phyloP scores from a whole-genome alignment of 2,797 vertebrate genomes.

The Champsocephalus gunnari region DNA sequence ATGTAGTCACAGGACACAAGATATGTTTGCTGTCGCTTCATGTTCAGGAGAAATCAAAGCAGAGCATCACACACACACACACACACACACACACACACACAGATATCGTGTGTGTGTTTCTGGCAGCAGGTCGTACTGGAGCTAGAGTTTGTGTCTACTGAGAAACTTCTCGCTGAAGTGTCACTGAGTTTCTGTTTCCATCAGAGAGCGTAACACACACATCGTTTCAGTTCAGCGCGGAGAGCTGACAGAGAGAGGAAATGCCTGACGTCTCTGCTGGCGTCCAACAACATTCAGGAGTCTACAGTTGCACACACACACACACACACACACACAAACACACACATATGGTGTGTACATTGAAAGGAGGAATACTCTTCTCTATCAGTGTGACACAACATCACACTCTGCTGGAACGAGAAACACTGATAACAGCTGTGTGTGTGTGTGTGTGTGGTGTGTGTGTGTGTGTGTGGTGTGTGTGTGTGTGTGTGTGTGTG shows the following conservation, averaged over 20 bases:
- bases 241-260: slow-evolving; percentile 59
- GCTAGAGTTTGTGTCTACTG: slow-evolving; percentile 23
- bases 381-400: too few relatives aligned
- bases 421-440: too few relatives aligned
- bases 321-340: neutral
- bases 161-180: slow-evolving; percentile 28
- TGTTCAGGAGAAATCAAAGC: too few relatives aligned
- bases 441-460: neutral
- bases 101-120: too few relatives aligned
- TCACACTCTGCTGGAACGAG: too few relatives aligned
- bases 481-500: slow-evolving; percentile 6
- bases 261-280: slow-evolving; percentile 57
- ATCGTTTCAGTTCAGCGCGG: slow-evolving; percentile 42
- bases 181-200: slow-evolving; percentile 9
- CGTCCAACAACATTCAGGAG: slow-evolving; percentile 66
- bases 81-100: neutral
- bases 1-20: too few relatives aligned
- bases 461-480: slow-evolving; percentile 22
- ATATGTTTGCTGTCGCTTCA: too few relatives aligned
- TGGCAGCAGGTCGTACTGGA: slow-evolving; percentile 13
- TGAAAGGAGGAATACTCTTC: too few relatives aligned
- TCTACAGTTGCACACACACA: slow-evolving; percentile 57
- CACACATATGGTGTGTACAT: neutral
- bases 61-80: too few relatives aligned
- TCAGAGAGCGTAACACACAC: too few relatives aligned